Evolutionary conservation across 2,113 vertebrate genomes (phyloP).

Genomic region (Eubucco bourcierii): DNA sequence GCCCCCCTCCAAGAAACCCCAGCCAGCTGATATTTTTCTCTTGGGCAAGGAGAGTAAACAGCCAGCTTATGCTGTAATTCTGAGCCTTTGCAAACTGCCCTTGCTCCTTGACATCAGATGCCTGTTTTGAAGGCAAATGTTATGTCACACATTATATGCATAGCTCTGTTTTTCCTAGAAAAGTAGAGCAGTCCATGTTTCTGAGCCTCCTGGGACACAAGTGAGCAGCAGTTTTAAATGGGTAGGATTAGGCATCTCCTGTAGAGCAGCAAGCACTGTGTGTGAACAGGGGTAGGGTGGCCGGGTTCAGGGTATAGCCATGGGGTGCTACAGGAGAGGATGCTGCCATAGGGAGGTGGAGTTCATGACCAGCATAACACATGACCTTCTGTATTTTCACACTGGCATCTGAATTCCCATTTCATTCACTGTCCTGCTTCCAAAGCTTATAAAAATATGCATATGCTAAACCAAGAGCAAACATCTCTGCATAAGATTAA

Average conservation of each 20-base stretch:
- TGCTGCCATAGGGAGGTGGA: background rate
- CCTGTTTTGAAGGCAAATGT: background rate
- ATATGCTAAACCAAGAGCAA: background rate
- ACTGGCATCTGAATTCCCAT: background rate
- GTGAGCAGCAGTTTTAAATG: background rate
- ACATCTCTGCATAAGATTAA: background rate
- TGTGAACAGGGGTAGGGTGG: background rate
- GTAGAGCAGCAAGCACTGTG: background rate
- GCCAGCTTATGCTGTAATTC: background rate
- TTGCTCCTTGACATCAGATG: background rate
- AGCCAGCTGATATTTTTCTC: conserved; percentile 41
- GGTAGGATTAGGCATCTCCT: background rate
- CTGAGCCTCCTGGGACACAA: background rate
- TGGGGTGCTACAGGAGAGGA: background rate
- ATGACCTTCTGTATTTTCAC: background rate
- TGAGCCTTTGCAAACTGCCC: background rate
- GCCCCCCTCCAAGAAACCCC: accelerated
- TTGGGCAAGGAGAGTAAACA: background rate
- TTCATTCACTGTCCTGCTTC: background rate
- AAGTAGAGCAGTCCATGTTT: background rate
- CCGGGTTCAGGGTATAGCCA: background rate
- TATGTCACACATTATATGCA: background rate
- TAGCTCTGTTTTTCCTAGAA: background rate
- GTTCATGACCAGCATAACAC: background rate
- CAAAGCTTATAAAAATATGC: background rate